These are phyloP conservation scores for Propithecus deckenii DNA, from an alignment of 2,797 vertebrate species.

Conservation along the genomic window DNA sequence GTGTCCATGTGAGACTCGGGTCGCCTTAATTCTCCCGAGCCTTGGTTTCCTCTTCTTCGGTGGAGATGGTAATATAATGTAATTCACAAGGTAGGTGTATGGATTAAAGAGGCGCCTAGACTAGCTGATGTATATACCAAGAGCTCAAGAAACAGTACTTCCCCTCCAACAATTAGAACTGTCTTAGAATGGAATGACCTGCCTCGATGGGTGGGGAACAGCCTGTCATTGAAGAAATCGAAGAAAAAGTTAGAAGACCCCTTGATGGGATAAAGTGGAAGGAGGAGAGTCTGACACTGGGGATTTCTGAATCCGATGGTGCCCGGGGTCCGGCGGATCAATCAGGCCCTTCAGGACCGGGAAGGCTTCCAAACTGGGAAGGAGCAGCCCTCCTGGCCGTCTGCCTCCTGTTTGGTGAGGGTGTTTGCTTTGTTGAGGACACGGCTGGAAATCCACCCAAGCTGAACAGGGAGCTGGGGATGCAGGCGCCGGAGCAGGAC, in stretches of 20 bases:
- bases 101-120: background rate
- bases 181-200: background rate
- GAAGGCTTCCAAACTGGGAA: background rate
- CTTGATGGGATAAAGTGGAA: background rate
- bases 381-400: accelerated
- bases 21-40: background rate
- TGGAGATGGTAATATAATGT: background rate
- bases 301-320: background rate
- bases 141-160: background rate
- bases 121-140: accelerated
- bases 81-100: background rate
- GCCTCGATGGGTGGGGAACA: accelerated
- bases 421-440: accelerated
- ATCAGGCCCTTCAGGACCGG: too few species aligned
- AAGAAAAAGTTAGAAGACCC: too few species aligned
- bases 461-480: background rate
- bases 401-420: background rate
- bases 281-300: background rate
- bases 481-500: background rate
- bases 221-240: background rate
- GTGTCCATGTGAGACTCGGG: background rate
- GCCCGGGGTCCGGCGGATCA: accelerated
- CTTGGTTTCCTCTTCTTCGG: background rate
- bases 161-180: too few species aligned
- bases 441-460: background rate